Base-by-base conservation (phyloP, 1,140 invertebrate genomes). In the Forficula auricularia region DNA sequence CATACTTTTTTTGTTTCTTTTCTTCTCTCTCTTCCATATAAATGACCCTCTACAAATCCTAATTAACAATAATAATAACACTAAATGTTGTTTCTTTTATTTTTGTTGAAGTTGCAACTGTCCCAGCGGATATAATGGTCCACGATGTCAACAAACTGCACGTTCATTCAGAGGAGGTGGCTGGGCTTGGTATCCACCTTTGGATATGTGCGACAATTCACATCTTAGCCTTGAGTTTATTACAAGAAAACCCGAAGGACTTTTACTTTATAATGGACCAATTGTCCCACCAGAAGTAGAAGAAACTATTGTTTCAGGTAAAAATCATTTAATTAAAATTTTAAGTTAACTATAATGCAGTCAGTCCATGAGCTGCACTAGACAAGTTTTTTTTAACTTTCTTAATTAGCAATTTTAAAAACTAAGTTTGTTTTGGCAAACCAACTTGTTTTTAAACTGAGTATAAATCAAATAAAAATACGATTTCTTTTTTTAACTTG, bases 241-340 rank as follows among this genome's bases (percentile, higher is more conserved):
- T 42, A 96, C 92, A 0, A 71, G 77, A 50, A 82, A 86, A 58
- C 73, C 77, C 0, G 86, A 94, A 57, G 92, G 91, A 2, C 65
- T 95, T n/a, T 66, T 98, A 33, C 64, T 98, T 7, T 98, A 97
- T 59, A 97, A 96, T 62, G 94, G 94, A 27, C 92, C 94, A 0
- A 90, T 95, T 51, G 86, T 86, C 12, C 80, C 85, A 37, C 86
- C 85, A 0, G 86, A 91, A 63, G 60, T 73, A 3, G 87, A 91
- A 56, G 86, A 91, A 71, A 71, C 78, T 46, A 73, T 89, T 61
- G 78, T 89, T 33, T 86, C 82, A 2, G 82, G 68, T 68, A 53
- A 56, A 35, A 6, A 50, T 37, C 34, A 47, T n/a, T 27, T 32
- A 13, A 38, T 40, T 31, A 15, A 32, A 32, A n/a, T 32, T n/a